Conservation (phyloP, 2,888 invertebrate species). For the Lithodes maja region DNA sequence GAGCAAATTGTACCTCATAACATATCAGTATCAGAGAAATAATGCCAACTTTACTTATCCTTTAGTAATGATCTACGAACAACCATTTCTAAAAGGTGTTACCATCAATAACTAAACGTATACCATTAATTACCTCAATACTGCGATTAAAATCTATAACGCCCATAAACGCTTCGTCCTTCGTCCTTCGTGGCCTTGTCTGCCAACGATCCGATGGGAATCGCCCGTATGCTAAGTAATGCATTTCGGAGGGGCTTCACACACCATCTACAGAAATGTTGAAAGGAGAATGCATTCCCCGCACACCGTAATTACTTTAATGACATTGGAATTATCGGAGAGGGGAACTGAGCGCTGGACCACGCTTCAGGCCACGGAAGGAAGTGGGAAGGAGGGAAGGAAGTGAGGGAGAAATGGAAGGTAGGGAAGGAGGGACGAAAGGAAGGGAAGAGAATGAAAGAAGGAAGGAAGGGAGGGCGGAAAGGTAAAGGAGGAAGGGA, state of each 20-base stretch:
- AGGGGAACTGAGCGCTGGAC: not conserved
- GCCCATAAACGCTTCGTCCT: too few species aligned
- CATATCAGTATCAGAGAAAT: too few species aligned
- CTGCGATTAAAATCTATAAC: too few species aligned
- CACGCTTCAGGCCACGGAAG: not conserved
- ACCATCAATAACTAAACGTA: too few species aligned
- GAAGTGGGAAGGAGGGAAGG: conserved; percentile 2
- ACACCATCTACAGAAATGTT: conserved; percentile 12
- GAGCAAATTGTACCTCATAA: too few species aligned
- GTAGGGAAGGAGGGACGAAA: not conserved
- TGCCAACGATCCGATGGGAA: not conserved
- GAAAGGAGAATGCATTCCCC: conserved; percentile 17
- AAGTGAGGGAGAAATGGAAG: not conserved
- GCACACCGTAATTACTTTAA: conserved; percentile 12
- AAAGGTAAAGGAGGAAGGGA: not conserved
- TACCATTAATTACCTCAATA: too few species aligned
- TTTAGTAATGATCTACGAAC: too few species aligned
- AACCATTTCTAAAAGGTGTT: too few species aligned
- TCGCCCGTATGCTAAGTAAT: conserved; percentile 6
- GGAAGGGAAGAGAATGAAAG: not conserved
- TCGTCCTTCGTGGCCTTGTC: too few species aligned
- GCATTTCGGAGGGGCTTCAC: conserved; percentile 6
- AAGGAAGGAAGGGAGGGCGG: not conserved
- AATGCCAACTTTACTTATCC: too few species aligned
- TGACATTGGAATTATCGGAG: conserved; percentile 20